These are phyloP conservation scores for Engystomops pustulosus DNA, from an alignment of 2,113 vertebrate genomes.

Conservation along the genomic window DNA sequence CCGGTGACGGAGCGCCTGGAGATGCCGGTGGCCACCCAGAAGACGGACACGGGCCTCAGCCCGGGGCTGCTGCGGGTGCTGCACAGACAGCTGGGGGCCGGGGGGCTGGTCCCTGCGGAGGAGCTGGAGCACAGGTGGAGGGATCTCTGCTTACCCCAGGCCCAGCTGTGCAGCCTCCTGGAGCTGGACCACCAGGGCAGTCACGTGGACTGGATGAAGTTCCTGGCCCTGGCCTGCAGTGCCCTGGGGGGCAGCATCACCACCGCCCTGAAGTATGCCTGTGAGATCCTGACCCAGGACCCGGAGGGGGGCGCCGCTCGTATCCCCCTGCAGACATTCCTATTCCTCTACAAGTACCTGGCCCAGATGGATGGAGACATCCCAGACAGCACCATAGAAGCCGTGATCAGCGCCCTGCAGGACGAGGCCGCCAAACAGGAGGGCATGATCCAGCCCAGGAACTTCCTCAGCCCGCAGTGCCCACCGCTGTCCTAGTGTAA, in stretches of 20 bases:
- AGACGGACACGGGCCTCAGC: conserved; percentile 79
- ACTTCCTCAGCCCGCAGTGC: conserved; percentile 14
- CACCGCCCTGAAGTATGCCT: conserved; percentile 81
- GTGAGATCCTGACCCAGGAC: conserved; percentile 85
- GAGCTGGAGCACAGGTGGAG: conserved; percentile 82
- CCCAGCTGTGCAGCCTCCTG: conserved; percentile 77
- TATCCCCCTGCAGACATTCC: conserved; percentile 79
- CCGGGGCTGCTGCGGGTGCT: conserved; percentile 84
- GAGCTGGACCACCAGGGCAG: conserved; percentile 71
- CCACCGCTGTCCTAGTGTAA: conserved; percentile 26
- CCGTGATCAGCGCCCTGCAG: conserved; percentile 74
- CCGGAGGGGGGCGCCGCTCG: conserved; percentile 79
- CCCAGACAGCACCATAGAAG: conserved; percentile 63
- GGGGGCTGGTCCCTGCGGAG: conserved; percentile 62
- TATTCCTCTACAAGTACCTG: conserved; percentile 82
- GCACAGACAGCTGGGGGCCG: conserved; percentile 80
- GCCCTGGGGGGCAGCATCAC: conserved; percentile 77
- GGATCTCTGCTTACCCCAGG: conserved; percentile 76
- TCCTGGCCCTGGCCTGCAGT: conserved; percentile 86
- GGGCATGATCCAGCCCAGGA: conserved; percentile 47
- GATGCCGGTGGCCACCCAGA: conserved; percentile 73
- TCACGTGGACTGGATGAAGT: conserved; percentile 82
- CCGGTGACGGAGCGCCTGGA: conserved; percentile 87
- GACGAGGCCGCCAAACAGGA: conserved; percentile 58
- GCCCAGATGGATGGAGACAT: conserved; percentile 78